Base-by-base conservation (phyloP, 2,113 vertebrate species). In the Vulpes vulpes region DNA sequence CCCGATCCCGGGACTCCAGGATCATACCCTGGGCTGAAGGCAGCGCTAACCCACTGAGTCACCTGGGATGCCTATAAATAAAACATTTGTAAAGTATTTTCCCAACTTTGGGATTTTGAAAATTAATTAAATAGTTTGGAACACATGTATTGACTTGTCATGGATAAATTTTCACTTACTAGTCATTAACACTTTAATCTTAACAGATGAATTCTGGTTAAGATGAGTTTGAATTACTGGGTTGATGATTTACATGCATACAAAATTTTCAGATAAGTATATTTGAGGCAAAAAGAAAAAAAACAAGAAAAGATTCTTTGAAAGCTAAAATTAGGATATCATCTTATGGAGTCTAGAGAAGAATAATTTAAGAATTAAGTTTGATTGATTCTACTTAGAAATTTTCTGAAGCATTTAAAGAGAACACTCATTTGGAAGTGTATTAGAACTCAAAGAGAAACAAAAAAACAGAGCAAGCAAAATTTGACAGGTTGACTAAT, bases 291-390 rank as follows among this genome's bases (percentile, higher is more conserved):
- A 60, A 11, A 30, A 49, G 35, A 3, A 30, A 5, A 6, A 17
- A 1, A 69, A 3, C 3, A 20, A 30, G 15, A 55, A 65, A 89
- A 30, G 25, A 38, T 69, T 86, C 1, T 30, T 51, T 73, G 9
- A 88, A 76, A 93, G 8, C n/a, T 81, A 93, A 96, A 83, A 94
- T 62, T 93, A 84, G 92, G 57, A 91, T 79, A 81, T 89, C 25
- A 84, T 79, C 20, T 67, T 62, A 93, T 27, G 0, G 2, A 80
- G 20, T 64, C 27, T 55, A 23, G 14, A 38, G 22, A 88, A 1
- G 19, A 51, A 64, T 71, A 79, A 12, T 86, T 84, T 76, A 67
- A 60, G 16, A 76, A 81, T 43, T 89, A 51, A 0, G 43, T 85
- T 84, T 96, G 84, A 94, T 25, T 55, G 20, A 59, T 17, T 65